Evolutionary conservation across 1,140 invertebrate genomes (phyloP), one percentile per base, ranked within the genome.

Genomic region (Bombus polaris): DNA sequence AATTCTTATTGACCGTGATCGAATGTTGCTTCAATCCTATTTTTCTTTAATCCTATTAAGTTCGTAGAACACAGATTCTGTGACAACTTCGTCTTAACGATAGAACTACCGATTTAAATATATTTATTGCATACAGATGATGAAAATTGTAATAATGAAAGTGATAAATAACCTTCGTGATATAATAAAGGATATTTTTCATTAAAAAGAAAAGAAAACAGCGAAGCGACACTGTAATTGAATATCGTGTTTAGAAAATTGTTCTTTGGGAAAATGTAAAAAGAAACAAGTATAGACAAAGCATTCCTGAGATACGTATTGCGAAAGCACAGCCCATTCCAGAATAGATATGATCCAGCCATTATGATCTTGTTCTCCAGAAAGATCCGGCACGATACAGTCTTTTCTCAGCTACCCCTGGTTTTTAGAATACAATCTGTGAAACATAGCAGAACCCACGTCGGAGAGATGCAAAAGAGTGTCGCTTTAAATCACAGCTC

Each of bases 401-500:
- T 28, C 37, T 39, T 39, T 68, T 39, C 25, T 39, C 70, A 25
- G 10, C 12, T 71, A 18, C 18, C 5, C 47, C 25, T 37, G 6
- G 10, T 39, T 39, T 39, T 28, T 25, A 25, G 13, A 28, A 12
- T 18, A 28, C 37, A 8, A 53, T 53, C 47, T 53, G 47, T 53
- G 47, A 71, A 39, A 71, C 25, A 13, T 32, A 39, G 18, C 37
- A 53, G 47, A 53, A 53, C 47, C 18, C 47, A 53, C 47, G 47
- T 53, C 47, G 47, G 9, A 71, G 37, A 12, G 10, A 12, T 37
- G 70, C 10, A 28, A 71, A 71, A 28, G 25, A 71, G 3, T 71
- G 25, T 71, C 70, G 37, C 18, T 32, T 42, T 81, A 81, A 72
- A 72, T 81, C 68, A 72, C 53, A 59, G 68, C 47, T 39, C 35